Evolutionary conservation across 1,140 invertebrate genomes (phyloP).

Genomic region (Pseudomyrmex pallidus): DNA sequence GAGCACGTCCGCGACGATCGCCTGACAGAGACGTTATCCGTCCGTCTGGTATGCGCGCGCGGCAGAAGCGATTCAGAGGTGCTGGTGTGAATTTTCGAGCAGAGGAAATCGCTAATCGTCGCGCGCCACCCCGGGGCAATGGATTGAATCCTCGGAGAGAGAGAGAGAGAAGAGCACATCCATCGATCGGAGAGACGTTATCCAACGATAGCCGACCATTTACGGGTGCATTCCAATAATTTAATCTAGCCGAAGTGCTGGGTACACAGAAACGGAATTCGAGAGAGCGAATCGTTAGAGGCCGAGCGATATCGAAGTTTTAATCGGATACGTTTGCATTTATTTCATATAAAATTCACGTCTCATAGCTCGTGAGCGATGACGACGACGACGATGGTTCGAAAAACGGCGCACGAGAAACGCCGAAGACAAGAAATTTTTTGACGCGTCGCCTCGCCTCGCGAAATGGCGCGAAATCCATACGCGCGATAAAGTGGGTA

Average conservation of each 20-base stretch:
- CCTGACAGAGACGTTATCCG: conserved; percentile 55
- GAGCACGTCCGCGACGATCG: neutral
- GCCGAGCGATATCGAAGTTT: conserved; percentile 9
- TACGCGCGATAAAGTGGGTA: conserved; percentile 65
- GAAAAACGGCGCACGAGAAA: neutral
- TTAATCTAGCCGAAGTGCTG: conserved; percentile 49
- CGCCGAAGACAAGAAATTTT: conserved; percentile 56
- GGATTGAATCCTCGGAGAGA: conserved; percentile 8
- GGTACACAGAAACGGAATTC: conserved; percentile 42
- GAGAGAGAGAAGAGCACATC: neutral
- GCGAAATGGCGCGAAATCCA: neutral
- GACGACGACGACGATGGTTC: neutral
- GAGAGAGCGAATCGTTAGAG: neutral
- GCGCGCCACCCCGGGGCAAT: neutral
- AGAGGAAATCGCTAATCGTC: conserved; percentile 19
- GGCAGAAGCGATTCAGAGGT: conserved; percentile 14
- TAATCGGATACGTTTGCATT: neutral
- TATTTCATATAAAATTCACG: conserved; percentile 14
- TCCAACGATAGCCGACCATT: conserved; percentile 19
- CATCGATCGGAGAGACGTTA: conserved; percentile 13
- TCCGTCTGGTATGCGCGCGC: conserved; percentile 34
- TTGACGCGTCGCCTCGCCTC: neutral
- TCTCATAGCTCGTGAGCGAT: neutral
- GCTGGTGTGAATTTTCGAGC: conserved; percentile 19
- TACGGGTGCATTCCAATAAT: conserved; percentile 37